A percentile compares a stretch with the other conserved stretches of the same genome.
Evolutionary conservation across 2,797 vertebrate genomes (phyloP).

Genomic region (Pantherophis alleghaniensis): DNA sequence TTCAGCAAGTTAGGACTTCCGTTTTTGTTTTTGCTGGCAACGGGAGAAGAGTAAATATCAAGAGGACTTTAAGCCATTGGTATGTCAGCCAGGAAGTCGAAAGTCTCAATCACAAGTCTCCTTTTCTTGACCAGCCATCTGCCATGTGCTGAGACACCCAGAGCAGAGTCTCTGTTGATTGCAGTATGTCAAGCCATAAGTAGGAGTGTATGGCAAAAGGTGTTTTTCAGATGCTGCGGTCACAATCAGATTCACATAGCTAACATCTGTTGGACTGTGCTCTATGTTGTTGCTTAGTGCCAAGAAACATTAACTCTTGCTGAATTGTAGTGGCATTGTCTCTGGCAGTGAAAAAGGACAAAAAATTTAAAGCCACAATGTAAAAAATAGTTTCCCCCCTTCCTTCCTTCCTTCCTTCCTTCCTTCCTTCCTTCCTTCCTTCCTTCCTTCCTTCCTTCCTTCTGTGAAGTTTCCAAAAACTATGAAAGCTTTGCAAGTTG

Average conservation of each 20-base stretch:
- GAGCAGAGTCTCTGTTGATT: not conserved
- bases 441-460: not conserved
- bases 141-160: not conserved
- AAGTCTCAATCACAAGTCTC: not conserved
- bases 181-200: not conserved
- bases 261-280: not conserved
- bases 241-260: not conserved
- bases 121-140: not conserved
- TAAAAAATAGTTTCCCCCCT: not conserved
- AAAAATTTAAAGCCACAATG: not conserved
- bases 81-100: not conserved
- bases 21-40: not conserved
- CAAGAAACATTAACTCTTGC: not conserved
- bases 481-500: too few species aligned
- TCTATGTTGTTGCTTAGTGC: not conserved
- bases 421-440: too few species aligned
- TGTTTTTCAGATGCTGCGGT: not conserved
- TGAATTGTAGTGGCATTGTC: not conserved
- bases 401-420: not conserved
- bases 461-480: too few species aligned
- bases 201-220: not conserved
- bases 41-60: not conserved
- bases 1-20: not conserved
- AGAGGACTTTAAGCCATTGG: not conserved
- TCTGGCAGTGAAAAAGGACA: not conserved